Evolutionary conservation across 2,888 invertebrate genomes (phyloP).

Genomic region (Incurvaria masculella): DNA sequence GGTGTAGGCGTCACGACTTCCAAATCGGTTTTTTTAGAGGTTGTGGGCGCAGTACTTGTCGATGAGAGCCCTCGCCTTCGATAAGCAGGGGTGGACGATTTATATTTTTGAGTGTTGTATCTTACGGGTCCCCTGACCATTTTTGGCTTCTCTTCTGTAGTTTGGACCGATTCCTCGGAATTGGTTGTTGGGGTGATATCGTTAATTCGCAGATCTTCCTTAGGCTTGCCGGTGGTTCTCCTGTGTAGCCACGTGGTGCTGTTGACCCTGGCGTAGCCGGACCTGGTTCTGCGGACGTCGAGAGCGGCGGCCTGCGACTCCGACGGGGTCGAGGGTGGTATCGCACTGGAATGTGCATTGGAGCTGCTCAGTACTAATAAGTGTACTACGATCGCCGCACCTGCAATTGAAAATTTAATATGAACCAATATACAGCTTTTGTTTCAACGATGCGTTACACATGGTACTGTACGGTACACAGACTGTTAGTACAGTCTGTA

Average conservation of each 20-base stretch:
- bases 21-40: conserved; percentile 21
- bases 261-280: conserved; percentile 25
- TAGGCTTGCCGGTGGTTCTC: background rate
- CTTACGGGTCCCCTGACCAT: conserved; percentile 44
- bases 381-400: conserved; percentile 46
- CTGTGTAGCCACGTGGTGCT: conserved; percentile 25
- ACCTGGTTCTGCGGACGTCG: conserved; percentile 27
- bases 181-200: conserved; percentile 38
- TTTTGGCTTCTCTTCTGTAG: conserved; percentile 46
- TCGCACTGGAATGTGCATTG: conserved; percentile 30
- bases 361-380: conserved; percentile 44
- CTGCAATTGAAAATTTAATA: conserved; percentile 28
- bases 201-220: conserved; percentile 31
- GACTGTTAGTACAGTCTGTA: too few relatives aligned
- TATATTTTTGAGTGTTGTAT: conserved; percentile 25
- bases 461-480: too few relatives aligned
- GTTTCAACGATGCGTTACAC: conserved; percentile 3
- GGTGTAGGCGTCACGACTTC: conserved; percentile 44
- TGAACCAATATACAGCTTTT: background rate
- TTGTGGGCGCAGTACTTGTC: background rate
- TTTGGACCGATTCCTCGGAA: conserved; percentile 40
- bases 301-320: conserved; percentile 22
- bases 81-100: conserved; percentile 29
- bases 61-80: conserved; percentile 22
- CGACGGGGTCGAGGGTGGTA: conserved; percentile 29